Evolutionary conservation across 2,797 vertebrate species (phyloP).

Genomic region (Lepidocolaptes lacrymiger): DNA sequence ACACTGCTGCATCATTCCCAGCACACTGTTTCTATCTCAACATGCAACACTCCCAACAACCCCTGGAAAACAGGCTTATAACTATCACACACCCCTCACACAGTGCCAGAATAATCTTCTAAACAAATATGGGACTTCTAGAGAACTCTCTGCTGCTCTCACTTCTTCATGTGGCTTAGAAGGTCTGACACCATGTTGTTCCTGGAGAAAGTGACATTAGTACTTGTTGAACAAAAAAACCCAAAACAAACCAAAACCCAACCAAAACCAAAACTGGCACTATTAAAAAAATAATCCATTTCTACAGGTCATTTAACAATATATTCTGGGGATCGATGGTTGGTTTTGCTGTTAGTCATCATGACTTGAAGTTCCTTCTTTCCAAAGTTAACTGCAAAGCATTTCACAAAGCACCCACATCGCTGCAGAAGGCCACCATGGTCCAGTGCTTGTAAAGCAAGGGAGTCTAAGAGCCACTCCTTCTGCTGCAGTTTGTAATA

Average conservation of each 20-base stretch:
- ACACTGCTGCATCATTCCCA: neutral
- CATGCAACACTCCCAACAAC: fast-evolving
- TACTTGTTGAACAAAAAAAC: neutral
- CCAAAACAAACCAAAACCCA: neutral
- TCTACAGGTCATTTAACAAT: neutral
- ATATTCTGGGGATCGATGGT: neutral
- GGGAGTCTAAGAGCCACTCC: neutral
- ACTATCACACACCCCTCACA: neutral
- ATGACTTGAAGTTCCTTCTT: neutral
- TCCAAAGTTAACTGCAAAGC: neutral
- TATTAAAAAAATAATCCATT: neutral
- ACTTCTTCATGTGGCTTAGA: neutral
- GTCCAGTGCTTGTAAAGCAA: neutral
- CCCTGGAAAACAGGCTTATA: neutral
- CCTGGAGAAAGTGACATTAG: neutral
- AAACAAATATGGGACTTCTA: neutral
- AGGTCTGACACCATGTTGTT: neutral
- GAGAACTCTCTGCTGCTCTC: neutral
- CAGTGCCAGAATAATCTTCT: neutral
- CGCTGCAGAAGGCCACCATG: neutral
- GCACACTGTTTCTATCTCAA: neutral
- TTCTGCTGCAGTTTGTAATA: neutral
- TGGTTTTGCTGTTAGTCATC: neutral
- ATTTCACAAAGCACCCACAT: neutral
- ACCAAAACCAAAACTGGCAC: neutral